Evolutionary conservation across 2,113 vertebrate species (phyloP).

Genomic region (Eubucco bourcierii): DNA sequence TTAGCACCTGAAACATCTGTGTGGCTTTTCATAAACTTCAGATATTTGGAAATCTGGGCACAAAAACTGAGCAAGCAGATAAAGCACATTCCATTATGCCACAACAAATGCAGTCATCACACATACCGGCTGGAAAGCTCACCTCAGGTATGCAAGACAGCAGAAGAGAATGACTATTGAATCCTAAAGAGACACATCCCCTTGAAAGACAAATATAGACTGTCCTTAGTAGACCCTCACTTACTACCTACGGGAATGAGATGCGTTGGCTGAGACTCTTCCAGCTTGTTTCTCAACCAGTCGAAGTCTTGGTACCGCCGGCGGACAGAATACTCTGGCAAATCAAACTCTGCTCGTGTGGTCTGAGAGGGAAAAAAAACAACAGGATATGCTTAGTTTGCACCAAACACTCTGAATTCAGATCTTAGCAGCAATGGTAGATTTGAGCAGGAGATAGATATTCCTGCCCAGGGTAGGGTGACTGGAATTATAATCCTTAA

Average conservation of each 20-base stretch:
- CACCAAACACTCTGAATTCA: background rate
- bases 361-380: conserved; percentile 82
- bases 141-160: background rate
- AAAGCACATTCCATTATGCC: background rate
- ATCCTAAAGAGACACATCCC: background rate
- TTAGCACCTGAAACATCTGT: background rate
- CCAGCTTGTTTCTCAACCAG: conserved; percentile 93
- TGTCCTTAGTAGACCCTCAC: background rate
- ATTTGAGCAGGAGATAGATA: too few species aligned
- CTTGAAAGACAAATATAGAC: background rate
- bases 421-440: background rate
- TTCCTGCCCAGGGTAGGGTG: too few species aligned
- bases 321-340: conserved; percentile 92
- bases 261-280: conserved; percentile 96
- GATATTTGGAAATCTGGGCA: background rate
- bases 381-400: background rate
- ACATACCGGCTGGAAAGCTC: background rate
- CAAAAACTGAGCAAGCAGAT: background rate
- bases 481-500: too few species aligned
- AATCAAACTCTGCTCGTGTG: conserved; percentile 91
- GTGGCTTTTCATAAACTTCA: background rate
- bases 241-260: conserved; percentile 95
- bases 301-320: conserved; percentile 98
- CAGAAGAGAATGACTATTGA: background rate
- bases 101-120: background rate